Base-by-base conservation (phyloP, 2,888 invertebrate genomes). In the Pteria penguin region DNA sequence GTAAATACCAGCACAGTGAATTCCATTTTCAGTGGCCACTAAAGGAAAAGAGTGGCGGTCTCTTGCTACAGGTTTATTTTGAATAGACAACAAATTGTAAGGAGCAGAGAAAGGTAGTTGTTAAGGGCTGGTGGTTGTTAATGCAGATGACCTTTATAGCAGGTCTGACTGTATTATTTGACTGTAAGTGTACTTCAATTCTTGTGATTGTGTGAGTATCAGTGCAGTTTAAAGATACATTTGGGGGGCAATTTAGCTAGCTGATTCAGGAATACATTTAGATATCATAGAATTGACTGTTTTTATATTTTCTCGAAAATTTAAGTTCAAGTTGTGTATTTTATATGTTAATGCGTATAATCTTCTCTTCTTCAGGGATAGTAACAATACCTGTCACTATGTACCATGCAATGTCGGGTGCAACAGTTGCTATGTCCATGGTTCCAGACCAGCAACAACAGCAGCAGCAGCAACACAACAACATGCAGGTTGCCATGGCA, bases 381-480 rank as follows among this genome's bases (percentile, higher is more conserved):
- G 97, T 98, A 92, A 97, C 98, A 72, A 96, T 98, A 87, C 98
- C 98, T 72, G 97, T 98, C 80, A 96, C 97, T 80, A 97, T 98
- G 96, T 98, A 98, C 94, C 98, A 98, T 93, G 96, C 97, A 77
- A 97, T 98, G 57, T 70, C 76, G 4, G 76, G 72, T 31, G 72
- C 72, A 22, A 57, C 75, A 32, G 69, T 65, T 24, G 57, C 61
- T 26, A 70, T 65, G 57, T 26, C 62, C 1, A 29, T 33, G 8
- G 60, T 68, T 54, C 45, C 36, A 71, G 77, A 72, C 66, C 71
- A 78, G 62, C 75, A 80, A 76, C 36, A 76, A 78, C 69, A 36
- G 73, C 71, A 70, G 27, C 78, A 79, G 54, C 76, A 68, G 27
- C 68, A 68, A 26, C 55, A 45, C 82, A 79, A 62, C n/a, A 55